Conservation (phyloP, 2,113 vertebrate genomes). For the Ibidorhyncha struthersii region DNA sequence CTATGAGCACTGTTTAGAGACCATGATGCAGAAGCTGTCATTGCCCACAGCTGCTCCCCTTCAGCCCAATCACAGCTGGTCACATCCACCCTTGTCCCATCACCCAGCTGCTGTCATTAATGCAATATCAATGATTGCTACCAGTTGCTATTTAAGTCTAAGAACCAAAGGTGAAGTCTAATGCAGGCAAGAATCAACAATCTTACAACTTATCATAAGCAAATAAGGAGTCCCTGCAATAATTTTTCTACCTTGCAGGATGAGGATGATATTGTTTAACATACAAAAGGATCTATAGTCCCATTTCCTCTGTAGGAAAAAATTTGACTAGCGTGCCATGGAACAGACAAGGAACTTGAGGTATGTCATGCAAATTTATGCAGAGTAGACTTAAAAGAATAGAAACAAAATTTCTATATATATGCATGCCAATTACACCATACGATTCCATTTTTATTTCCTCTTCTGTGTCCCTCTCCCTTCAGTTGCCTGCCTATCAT, state of each 20-base stretch:
- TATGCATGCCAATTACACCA: conserved; percentile 11
- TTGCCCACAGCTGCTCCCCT: not conserved
- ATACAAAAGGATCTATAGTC: not conserved
- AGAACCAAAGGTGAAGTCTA: not conserved
- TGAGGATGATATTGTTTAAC: not conserved
- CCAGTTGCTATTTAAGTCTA: not conserved
- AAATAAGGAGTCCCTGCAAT: not conserved
- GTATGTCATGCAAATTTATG: conserved; percentile 50
- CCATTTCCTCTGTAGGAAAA: conserved; percentile 18
- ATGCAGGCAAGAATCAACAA: not conserved
- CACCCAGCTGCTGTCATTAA: not conserved
- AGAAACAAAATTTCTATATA: conserved; percentile 53
- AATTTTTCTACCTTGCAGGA: not conserved
- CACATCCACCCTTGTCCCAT: not conserved
- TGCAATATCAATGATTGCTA: not conserved
- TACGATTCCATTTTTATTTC: conserved; percentile 50
- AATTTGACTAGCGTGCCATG: not conserved
- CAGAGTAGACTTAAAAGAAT: conserved; percentile 50
- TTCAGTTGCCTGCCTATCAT: conserved; percentile 23
- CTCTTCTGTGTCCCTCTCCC: not conserved
- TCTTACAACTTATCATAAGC: not conserved
- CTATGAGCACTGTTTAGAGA: not conserved
- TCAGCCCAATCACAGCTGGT: not conserved
- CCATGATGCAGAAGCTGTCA: not conserved
- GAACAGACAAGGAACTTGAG: conserved; percentile 29